Percentiles rank a stretch among this genome's conserved stretches.
Evolutionary conservation across 30 jellyfish, hydroid and myxozoan species (phyloP).

Genomic region (Aurelia aurita complex sp. Pacific): DNA sequence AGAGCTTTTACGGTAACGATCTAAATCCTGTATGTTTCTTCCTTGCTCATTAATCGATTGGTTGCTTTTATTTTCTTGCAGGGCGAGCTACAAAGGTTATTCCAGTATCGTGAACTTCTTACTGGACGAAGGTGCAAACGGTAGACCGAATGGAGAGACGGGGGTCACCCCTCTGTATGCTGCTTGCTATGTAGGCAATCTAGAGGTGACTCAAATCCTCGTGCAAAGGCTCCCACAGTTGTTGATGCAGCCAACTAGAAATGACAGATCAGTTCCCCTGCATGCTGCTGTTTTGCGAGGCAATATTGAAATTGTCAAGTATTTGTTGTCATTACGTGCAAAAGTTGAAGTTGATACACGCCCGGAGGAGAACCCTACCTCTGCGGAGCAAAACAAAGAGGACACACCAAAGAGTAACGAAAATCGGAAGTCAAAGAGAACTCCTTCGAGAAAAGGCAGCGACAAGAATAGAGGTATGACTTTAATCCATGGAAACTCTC

Average conservation of each 20-base stretch:
- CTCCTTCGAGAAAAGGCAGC: not conserved
- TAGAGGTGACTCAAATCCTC: slow-evolving; percentile 58
- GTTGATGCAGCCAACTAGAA: slow-evolving; percentile 60
- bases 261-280: slow-evolving; percentile 79
- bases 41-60: not conserved
- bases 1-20: no score
- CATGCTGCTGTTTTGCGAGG: slow-evolving; percentile 81
- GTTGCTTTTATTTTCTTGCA: not conserved
- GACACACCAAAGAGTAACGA: not conserved
- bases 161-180: slow-evolving; percentile 92
- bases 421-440: not conserved
- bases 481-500: no score
- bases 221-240: slow-evolving; percentile 59
- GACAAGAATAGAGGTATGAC: no score
- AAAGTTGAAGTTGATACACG: not conserved
- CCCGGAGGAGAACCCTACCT: not conserved
- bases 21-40: not conserved
- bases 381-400: no score
- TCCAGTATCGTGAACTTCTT: slow-evolving; percentile 76
- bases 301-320: slow-evolving; percentile 48
- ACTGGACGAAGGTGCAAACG: slow-evolving; percentile 89
- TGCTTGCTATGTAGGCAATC: slow-evolving; percentile 81
- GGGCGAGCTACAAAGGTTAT: slow-evolving; percentile 84
- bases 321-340: slow-evolving; percentile 59
- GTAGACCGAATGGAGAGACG: slow-evolving; percentile 82